A percentile compares a stretch with the other conserved stretches of the same genome.
phyloP scores from a whole-genome alignment of 2,888 invertebrate species.

The Protophormia terraenovae region DNA sequence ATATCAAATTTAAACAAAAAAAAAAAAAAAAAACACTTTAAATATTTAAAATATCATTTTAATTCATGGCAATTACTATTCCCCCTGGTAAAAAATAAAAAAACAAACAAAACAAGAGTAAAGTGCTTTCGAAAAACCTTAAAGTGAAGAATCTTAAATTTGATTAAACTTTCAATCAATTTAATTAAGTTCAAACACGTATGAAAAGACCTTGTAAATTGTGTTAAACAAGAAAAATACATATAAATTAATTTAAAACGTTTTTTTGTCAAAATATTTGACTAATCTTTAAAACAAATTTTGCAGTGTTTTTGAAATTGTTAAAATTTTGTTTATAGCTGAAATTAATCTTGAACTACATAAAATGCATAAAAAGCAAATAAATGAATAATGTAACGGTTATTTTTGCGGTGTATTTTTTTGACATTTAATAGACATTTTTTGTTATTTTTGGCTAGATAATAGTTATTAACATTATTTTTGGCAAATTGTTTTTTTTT shows the following conservation, averaged over 20 bases:
- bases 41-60: not conserved
- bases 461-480: not conserved
- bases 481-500: not conserved
- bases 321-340: not conserved
- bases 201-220: slow-evolving; percentile 36
- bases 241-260: not conserved
- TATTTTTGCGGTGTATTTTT: not conserved
- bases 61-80: slow-evolving; percentile 10
- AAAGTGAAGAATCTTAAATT: slow-evolving; percentile 24
- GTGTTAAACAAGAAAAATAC: not conserved
- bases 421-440: slow-evolving; percentile 16
- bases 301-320: not conserved
- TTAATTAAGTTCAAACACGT: slow-evolving; percentile 42
- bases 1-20: not conserved
- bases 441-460: not conserved
- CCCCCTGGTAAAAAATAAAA: too few relatives aligned
- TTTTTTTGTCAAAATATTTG: not conserved
- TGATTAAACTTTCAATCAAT: slow-evolving; percentile 46
- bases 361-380: not conserved
- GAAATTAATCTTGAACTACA: slow-evolving; percentile 48
- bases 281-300: not conserved
- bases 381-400: not conserved
- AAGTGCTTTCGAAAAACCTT: slow-evolving; percentile 20
- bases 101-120: too few relatives aligned
- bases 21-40: slow-evolving; percentile 5